Evolutionary conservation across 2,113 vertebrate genomes (phyloP).

Genomic region (Lycaon pictus): DNA sequence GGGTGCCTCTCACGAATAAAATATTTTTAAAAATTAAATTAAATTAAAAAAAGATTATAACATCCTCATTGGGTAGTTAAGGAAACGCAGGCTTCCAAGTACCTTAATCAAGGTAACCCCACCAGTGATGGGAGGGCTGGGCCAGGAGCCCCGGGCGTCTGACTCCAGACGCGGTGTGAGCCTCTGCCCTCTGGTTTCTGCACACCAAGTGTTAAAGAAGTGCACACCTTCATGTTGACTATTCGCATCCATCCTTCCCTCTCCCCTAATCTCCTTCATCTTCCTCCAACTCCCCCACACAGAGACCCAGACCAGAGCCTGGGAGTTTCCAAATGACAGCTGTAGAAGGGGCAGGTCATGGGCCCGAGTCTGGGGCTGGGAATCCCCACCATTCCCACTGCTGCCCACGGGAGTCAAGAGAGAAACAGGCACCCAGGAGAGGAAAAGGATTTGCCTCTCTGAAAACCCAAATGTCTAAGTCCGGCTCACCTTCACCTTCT

Average conservation of each 20-base stretch:
- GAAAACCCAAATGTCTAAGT: background rate
- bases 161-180: background rate
- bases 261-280: background rate
- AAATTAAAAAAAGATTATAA: background rate
- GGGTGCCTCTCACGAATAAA: no score
- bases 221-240: background rate
- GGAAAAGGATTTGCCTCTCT: background rate
- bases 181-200: background rate
- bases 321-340: background rate
- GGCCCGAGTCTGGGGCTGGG: background rate
- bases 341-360: background rate
- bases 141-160: rapidly evolving
- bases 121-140: background rate
- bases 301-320: background rate
- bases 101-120: background rate
- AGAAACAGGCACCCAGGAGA: background rate
- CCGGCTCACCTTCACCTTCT: slow-evolving; percentile 49
- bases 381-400: background rate
- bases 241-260: background rate
- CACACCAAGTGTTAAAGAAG: background rate
- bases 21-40: background rate
- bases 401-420: background rate
- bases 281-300: background rate
- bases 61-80: background rate
- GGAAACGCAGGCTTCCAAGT: background rate